These are phyloP conservation scores for Drosophila anceps DNA, from an alignment of 2,888 invertebrate genomes.

Conservation along the genomic window DNA sequence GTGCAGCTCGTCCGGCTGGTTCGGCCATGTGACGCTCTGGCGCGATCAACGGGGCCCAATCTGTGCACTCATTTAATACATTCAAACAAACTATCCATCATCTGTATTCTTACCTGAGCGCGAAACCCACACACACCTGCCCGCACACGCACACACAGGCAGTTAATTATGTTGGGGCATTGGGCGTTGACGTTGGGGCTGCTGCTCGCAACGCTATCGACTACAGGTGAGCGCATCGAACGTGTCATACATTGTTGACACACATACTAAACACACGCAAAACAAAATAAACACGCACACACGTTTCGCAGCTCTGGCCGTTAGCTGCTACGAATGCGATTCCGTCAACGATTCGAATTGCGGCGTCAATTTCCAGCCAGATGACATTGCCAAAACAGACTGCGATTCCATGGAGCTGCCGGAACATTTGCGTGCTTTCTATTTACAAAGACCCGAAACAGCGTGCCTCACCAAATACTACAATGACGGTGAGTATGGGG, in stretches of 20 bases:
- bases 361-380: slow-evolving; percentile 64
- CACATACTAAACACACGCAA: slow-evolving; percentile 48
- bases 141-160: slow-evolving; percentile 1
- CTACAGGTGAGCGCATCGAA: slow-evolving; percentile 60
- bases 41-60: slow-evolving; percentile 36
- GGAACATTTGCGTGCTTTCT: slow-evolving; percentile 55
- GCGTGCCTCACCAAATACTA: slow-evolving; percentile 81
- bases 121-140: not conserved
- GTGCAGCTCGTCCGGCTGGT: slow-evolving; percentile 68
- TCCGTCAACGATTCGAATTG: slow-evolving; percentile 78
- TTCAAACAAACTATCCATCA: slow-evolving; percentile 1
- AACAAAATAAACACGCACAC: slow-evolving; percentile 8
- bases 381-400: slow-evolving; percentile 74
- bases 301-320: slow-evolving; percentile 66
- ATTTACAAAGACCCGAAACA: slow-evolving; percentile 68
- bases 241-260: slow-evolving; percentile 57
- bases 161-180: slow-evolving; percentile 27
- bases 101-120: slow-evolving; percentile 31
- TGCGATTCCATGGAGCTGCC: slow-evolving; percentile 77
- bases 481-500: slow-evolving; percentile 69
- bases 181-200: slow-evolving; percentile 53
- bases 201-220: slow-evolving; percentile 57
- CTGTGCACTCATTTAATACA: slow-evolving; percentile 25
- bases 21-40: slow-evolving; percentile 49
- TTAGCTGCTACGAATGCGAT: slow-evolving; percentile 83